These are phyloP conservation scores for Gymnogyps californianus DNA, from an alignment of 2,113 vertebrate species.

Conservation along the genomic window DNA sequence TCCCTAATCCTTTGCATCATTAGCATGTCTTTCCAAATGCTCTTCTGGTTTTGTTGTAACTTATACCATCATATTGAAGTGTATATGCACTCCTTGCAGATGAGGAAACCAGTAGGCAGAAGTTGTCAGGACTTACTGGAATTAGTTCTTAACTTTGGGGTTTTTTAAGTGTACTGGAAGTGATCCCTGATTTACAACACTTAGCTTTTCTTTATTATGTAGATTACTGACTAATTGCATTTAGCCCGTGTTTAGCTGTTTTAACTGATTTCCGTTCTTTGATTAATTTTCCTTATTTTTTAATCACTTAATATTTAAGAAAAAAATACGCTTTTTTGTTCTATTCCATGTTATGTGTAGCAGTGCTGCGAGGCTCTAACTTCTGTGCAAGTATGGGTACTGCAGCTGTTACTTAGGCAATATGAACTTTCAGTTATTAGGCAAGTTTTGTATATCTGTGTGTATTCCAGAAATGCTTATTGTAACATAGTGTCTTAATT, in stretches of 20 bases:
- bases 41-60: neutral
- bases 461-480: neutral
- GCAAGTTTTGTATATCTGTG: neutral
- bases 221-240: neutral
- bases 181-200: neutral
- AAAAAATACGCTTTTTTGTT: neutral
- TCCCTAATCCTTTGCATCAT: neutral
- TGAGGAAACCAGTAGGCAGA: neutral
- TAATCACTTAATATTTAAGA: neutral
- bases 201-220: neutral
- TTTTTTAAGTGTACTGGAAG: neutral
- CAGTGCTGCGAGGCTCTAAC: neutral
- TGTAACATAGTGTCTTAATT: neutral
- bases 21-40: neutral
- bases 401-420: neutral
- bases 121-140: neutral
- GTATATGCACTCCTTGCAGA: neutral
- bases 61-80: neutral
- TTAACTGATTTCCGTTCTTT: neutral
- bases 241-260: neutral
- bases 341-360: no score
- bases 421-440: neutral
- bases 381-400: neutral
- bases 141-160: neutral
- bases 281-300: neutral